Percentiles rank a stretch among this genome's conserved stretches.
Evolutionary conservation across 2,113 vertebrate genomes (phyloP).

Genomic region (Myrmophylax atrothorax): DNA sequence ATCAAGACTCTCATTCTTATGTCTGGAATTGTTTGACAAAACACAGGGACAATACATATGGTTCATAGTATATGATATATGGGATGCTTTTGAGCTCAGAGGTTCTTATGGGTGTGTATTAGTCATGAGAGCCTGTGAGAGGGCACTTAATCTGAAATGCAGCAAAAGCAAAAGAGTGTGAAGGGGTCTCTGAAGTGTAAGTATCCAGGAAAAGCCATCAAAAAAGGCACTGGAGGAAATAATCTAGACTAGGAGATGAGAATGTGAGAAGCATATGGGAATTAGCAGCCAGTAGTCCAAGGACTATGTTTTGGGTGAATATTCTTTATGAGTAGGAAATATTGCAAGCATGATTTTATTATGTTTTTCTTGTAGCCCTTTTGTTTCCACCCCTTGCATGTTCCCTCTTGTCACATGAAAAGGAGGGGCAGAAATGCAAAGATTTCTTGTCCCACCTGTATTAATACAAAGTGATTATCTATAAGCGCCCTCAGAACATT

Average conservation of each 20-base stretch:
- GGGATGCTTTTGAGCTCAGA: background rate
- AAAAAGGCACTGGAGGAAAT: background rate
- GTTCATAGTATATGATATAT: background rate
- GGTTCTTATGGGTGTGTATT: background rate
- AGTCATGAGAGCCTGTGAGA: background rate
- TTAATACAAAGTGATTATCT: too few species aligned
- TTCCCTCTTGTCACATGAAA: background rate
- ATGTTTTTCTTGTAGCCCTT: background rate
- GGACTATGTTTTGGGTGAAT: fast-evolving
- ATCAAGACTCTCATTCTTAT: background rate
- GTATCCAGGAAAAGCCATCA: background rate
- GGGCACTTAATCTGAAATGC: background rate
- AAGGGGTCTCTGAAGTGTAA: background rate
- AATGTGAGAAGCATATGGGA: background rate
- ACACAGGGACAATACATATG: background rate
- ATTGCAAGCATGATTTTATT: background rate
- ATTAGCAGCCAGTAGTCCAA: background rate
- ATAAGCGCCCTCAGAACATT: too few species aligned
- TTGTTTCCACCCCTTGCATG: background rate
- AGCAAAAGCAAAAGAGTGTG: background rate
- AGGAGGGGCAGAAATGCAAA: too few species aligned
- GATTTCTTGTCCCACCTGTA: too few species aligned
- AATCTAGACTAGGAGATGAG: background rate
- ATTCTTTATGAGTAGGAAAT: background rate
- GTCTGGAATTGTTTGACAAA: slow-evolving; percentile 19